These are phyloP conservation scores for Pterostichus niger DNA, from an alignment of 2,888 invertebrate species.

Conservation along the genomic window DNA sequence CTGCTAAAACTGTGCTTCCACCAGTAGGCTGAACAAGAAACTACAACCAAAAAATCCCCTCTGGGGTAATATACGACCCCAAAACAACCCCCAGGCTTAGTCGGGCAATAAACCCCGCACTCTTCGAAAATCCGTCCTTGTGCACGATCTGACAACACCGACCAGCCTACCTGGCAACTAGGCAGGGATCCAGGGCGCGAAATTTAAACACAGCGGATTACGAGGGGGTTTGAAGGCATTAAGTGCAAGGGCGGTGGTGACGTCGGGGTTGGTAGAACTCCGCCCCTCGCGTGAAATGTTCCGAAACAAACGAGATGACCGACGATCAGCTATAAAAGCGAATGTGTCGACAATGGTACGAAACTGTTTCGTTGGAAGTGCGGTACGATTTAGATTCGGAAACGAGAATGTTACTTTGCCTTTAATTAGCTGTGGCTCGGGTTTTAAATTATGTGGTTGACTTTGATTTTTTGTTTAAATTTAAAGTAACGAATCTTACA, in stretches of 20 bases:
- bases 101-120: constrained; percentile 43
- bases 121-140: constrained; percentile 18
- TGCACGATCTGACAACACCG: constrained; percentile 21
- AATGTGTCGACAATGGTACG: constrained; percentile 52
- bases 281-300: constrained; percentile 51
- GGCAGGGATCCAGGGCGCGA: constrained; percentile 31
- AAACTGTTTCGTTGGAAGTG: constrained; percentile 1
- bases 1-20: constrained; percentile 29
- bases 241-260: constrained; percentile 31
- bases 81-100: constrained; percentile 53
- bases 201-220: constrained; percentile 59
- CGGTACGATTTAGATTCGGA: constrained; percentile 22
- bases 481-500: no score
- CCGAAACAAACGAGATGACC: constrained; percentile 64
- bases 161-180: constrained; percentile 20
- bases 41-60: constrained; percentile 45
- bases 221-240: not conserved
- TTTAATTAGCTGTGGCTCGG: constrained; percentile 17
- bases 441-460: not conserved
- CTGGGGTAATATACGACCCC: constrained; percentile 44
- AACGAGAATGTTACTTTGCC: constrained; percentile 8
- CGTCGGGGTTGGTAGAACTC: not conserved
- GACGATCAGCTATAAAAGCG: constrained; percentile 56
- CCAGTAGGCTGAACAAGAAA: constrained; percentile 13
- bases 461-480: not conserved